Percentiles rank a stretch among this genome's conserved stretches.
Evolutionary conservation across 2,888 invertebrate genomes (phyloP).

Genomic region (Junonia oenone): DNA sequence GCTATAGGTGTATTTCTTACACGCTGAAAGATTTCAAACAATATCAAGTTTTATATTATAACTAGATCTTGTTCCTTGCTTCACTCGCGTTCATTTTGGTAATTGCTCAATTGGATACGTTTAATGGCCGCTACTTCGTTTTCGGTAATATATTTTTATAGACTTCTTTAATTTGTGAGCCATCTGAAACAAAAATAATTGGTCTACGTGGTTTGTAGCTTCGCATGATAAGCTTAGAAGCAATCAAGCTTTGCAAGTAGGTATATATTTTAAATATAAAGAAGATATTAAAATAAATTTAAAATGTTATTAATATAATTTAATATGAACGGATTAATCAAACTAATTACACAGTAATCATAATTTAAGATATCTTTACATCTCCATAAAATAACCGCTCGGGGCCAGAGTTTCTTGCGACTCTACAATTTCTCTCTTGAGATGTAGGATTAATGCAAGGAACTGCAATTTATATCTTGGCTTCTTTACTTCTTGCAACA

Average conservation of each 20-base stretch:
- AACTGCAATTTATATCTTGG: conserved; percentile 24
- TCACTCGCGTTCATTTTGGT: neutral
- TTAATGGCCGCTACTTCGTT: too few relatives aligned
- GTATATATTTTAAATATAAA: too few relatives aligned
- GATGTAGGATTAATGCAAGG: conserved; percentile 24
- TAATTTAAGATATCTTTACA: neutral
- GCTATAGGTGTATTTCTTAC: conserved; percentile 8
- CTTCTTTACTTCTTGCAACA: conserved; percentile 13
- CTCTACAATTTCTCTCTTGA: conserved; percentile 22
- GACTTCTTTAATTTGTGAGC: too few relatives aligned
- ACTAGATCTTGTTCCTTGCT: neutral
- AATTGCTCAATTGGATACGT: too few relatives aligned
- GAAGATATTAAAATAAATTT: too few relatives aligned
- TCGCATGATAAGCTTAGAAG: too few relatives aligned
- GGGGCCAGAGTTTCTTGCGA: conserved; percentile 13
- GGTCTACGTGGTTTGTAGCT: too few relatives aligned
- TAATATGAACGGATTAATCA: neutral
- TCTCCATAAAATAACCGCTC: neutral
- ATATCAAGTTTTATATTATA: neutral
- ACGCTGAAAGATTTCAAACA: conserved; percentile 1
- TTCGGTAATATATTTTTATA: too few relatives aligned
- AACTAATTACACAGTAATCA: neutral
- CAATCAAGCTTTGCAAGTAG: too few relatives aligned
- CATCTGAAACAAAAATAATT: too few relatives aligned
- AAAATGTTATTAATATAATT: too few relatives aligned